These are phyloP conservation scores for Antennarius maculatus DNA, from an alignment of 2,797 vertebrate genomes.

Conservation along the genomic window DNA sequence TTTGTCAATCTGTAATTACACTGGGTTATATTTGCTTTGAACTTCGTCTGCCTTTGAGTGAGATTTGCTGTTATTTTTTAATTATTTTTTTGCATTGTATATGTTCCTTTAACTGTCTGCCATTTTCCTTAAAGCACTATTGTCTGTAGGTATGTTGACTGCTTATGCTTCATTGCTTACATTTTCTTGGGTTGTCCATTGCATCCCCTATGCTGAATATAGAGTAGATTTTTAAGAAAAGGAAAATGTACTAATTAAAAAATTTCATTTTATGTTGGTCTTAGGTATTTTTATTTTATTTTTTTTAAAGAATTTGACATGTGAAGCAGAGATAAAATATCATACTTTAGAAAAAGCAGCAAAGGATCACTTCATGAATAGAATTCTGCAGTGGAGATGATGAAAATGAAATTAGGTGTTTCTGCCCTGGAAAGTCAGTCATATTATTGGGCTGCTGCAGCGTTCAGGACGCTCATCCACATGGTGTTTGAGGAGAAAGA, in stretches of 20 bases:
- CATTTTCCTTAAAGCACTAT: slow-evolving; percentile 45
- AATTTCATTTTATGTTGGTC: slow-evolving; percentile 58
- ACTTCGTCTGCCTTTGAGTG: slow-evolving; percentile 33
- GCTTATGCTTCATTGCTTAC: slow-evolving; percentile 64
- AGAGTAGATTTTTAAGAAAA: slow-evolving; percentile 78
- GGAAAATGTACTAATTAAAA: slow-evolving; percentile 76
- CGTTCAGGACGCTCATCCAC: slow-evolving; percentile 55
- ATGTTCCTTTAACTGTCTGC: slow-evolving; percentile 30
- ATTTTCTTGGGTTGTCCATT: slow-evolving; percentile 63
- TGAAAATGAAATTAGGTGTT: slow-evolving; percentile 34
- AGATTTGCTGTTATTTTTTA: slow-evolving; percentile 9
- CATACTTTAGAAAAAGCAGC: slow-evolving; percentile 28
- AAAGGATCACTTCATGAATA: slow-evolving; percentile 37
- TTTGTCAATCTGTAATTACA: slow-evolving; percentile 70
- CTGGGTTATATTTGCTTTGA: slow-evolving; percentile 65
- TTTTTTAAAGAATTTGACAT: slow-evolving; percentile 23
- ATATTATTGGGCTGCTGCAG: slow-evolving; percentile 22
- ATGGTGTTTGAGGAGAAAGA: slow-evolving; percentile 53
- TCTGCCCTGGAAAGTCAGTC: slow-evolving; percentile 45
- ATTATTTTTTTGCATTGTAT: slow-evolving; percentile 43
- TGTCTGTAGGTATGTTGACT: slow-evolving; percentile 72
- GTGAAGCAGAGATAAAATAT: slow-evolving; percentile 40
- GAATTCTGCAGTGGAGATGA: slow-evolving; percentile 42
- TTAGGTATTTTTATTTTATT: slow-evolving; percentile 28
- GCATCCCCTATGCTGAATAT: slow-evolving; percentile 71